Base-by-base conservation (phyloP, 2,888 invertebrate species). In the Phorcus lineatus region DNA sequence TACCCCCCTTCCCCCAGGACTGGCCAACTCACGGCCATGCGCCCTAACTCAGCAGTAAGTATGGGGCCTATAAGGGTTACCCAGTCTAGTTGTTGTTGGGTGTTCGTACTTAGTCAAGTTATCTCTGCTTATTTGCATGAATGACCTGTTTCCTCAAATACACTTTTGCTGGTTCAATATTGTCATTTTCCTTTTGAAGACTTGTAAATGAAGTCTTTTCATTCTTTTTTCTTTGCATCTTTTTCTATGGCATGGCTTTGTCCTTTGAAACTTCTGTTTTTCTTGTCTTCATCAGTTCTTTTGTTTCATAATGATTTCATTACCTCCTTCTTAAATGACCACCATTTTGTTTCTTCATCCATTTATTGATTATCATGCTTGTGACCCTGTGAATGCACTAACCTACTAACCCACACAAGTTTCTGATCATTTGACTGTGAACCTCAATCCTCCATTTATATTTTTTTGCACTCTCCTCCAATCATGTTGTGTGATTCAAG, bases 31-130 rank as follows among this genome's bases (percentile, higher is more conserved):
- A 36, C 70, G 17, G 36, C 70, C 7, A 70, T 70, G 70, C 70
- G 70, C 70, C 70, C 28, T 17, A 70, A 70, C 36, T 70, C 77
- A n/a, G 66, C 77, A 52, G 77, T 78, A 78, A 78, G 77, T 77
- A 77, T 77, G 17, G 70, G 24, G 62, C 62, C 28, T 11, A 17
- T 28, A 62, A 11, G 47, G 47, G 47, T 47, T 47, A 47, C 47
- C 47, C 47, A 11, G 1, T 47, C 47, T 19, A 66, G 22, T 16
- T 24, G 31, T 66, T 66, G 31, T 66, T 24, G 24, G 24, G 31
- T 66, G 16, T 66, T 31, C 16, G n/a, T 36, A 7, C 22, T 17
- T 24, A 31, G 28, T 28, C n/a, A 13, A 31, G n/a, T 62, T 62
- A 66, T 22, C 7, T 17, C 31, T 19, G 13, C 24, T 66, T 66